Evolutionary conservation across 2,797 vertebrate species (phyloP).

Genomic region (Neosilurus hyrtlii): DNA sequence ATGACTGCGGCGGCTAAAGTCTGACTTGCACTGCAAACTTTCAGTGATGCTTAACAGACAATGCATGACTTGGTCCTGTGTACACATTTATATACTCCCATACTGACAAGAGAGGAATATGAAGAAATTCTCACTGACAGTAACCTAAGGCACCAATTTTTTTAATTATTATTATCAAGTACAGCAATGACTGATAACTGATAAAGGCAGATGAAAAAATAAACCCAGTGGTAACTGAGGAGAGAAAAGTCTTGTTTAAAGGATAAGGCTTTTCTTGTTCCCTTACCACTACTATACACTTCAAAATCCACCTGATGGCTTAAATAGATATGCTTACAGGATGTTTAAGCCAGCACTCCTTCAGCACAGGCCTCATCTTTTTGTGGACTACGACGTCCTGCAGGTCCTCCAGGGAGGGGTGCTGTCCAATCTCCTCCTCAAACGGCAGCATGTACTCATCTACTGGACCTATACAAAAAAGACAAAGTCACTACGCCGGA

Average conservation of each 20-base stretch:
- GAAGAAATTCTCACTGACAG: background rate
- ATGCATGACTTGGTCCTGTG: background rate
- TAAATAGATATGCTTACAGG: slow-evolving; percentile 69
- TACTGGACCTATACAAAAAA: slow-evolving; percentile 76
- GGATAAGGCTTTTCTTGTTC: background rate
- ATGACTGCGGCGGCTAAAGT: background rate
- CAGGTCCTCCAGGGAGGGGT: slow-evolving; percentile 90
- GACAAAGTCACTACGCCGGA: background rate
- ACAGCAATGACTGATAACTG: no score
- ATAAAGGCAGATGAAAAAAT: background rate
- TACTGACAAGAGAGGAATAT: background rate
- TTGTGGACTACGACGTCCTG: slow-evolving; percentile 96
- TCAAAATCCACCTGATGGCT: background rate
- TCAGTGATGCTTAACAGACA: background rate
- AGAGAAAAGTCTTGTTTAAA: background rate
- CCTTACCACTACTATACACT: background rate
- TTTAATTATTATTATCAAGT: background rate
- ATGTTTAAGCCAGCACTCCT: slow-evolving; percentile 93
- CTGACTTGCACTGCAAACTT: background rate
- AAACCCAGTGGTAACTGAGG: background rate
- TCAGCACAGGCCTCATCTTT: slow-evolving; percentile 86
- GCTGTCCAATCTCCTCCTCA: slow-evolving; percentile 93
- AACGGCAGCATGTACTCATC: slow-evolving; percentile 93
- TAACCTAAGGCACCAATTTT: background rate
- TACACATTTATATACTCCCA: no score